A percentile compares a stretch with the other conserved stretches of the same genome.
phyloP scores from a whole-genome alignment of 2,113 vertebrate genomes.

The Oncorhynchus gorbuscha region DNA sequence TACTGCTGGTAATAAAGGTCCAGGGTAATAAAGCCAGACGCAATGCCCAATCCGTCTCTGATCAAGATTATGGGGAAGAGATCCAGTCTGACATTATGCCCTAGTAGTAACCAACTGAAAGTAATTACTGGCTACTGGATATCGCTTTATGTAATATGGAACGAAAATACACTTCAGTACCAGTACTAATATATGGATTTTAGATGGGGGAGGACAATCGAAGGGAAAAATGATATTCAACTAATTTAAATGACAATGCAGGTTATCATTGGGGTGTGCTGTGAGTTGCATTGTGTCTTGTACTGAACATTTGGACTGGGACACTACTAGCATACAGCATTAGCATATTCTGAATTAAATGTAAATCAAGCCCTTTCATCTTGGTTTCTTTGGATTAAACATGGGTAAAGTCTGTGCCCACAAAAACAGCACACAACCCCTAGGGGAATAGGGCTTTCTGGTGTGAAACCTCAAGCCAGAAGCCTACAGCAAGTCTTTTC shows the following conservation, averaged over 20 bases:
- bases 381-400: conserved; percentile 61
- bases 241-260: conserved; percentile 68
- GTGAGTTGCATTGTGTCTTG: conserved; percentile 46
- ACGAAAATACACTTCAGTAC: conserved; percentile 27
- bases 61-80: conserved; percentile 40
- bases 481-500: conserved; percentile 46
- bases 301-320: conserved; percentile 55
- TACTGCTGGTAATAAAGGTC: conserved; percentile 46
- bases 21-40: conserved; percentile 35
- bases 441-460: conserved; percentile 45
- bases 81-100: conserved; percentile 29
- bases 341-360: conserved; percentile 79
- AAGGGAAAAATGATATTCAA: conserved; percentile 28
- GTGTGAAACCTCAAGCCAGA: conserved; percentile 48
- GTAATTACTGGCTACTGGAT: conserved; percentile 28
- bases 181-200: conserved; percentile 30
- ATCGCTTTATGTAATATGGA: conserved; percentile 26
- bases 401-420: conserved; percentile 65
- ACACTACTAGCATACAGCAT: conserved; percentile 54
- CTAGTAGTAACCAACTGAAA: conserved; percentile 26
- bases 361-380: conserved; percentile 73
- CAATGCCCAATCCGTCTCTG: conserved; percentile 34
- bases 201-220: conserved; percentile 6
- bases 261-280: conserved; percentile 43
- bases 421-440: conserved; percentile 43